These are phyloP conservation scores for Sclerurus mexicanus DNA, from an alignment of 2,113 vertebrate genomes.

Conservation along the genomic window DNA sequence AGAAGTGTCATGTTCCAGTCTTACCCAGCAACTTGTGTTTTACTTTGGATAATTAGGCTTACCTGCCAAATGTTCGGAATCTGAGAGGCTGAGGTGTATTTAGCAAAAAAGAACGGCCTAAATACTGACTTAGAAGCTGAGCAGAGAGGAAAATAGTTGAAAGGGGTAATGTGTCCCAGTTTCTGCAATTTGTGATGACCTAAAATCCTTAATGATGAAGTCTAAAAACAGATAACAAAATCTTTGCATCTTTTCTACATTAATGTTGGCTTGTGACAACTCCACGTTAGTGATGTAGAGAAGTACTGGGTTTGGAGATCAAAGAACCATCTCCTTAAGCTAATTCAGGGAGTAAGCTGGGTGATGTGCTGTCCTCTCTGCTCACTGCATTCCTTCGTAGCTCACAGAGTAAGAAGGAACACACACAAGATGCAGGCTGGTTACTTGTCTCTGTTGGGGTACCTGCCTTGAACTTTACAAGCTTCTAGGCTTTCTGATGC, in stretches of 20 bases:
- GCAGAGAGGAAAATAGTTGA: neutral
- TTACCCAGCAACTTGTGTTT: neutral
- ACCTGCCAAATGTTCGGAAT: neutral
- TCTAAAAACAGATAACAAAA: conserved; percentile 3
- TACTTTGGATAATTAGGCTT: neutral
- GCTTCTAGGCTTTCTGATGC: neutral
- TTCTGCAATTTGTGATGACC: conserved; percentile 14
- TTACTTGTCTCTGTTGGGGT: neutral
- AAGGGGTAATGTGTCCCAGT: neutral
- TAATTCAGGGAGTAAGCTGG: neutral
- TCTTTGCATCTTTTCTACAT: neutral
- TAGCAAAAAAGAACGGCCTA: neutral
- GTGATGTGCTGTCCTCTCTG: neutral
- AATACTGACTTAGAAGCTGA: neutral
- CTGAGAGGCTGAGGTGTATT: neutral
- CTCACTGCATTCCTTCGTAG: neutral
- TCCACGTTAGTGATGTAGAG: accelerated
- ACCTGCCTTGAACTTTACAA: neutral
- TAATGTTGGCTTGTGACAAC: neutral
- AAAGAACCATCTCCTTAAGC: neutral
- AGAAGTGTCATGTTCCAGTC: neutral
- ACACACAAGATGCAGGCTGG: neutral
- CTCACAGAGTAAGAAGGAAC: neutral
- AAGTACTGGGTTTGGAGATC: neutral
- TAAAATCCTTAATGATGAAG: conserved; percentile 22